phyloP scores from a whole-genome alignment of 2,113 vertebrate species.

The Xyrauchen texanus region DNA sequence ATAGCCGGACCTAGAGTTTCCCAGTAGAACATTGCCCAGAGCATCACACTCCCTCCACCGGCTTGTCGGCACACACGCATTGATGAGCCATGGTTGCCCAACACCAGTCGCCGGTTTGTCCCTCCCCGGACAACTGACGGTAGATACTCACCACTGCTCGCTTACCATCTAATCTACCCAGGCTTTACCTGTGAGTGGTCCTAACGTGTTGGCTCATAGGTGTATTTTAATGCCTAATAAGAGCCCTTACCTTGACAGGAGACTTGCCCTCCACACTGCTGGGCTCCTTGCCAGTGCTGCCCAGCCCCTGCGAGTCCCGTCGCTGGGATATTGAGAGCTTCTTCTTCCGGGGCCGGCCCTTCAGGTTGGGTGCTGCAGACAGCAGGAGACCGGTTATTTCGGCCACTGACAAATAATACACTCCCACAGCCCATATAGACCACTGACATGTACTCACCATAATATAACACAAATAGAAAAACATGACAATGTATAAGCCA shows the following conservation, averaged over 20 bases:
- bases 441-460: constrained; percentile 14
- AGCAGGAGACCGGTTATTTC: constrained; percentile 53
- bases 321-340: constrained; percentile 80
- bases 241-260: constrained; percentile 80
- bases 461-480: constrained; percentile 6
- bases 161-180: no score
- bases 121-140: no score
- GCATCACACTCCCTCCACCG: no score
- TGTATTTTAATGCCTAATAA: constrained; percentile 35
- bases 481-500: neutral
- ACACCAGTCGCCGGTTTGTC: no score
- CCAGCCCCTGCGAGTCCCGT: constrained; percentile 80
- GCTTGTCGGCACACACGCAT: no score
- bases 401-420: constrained; percentile 35
- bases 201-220: no score
- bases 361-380: constrained; percentile 88
- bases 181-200: no score
- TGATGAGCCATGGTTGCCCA: no score
- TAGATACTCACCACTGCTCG: no score
- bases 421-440: constrained; percentile 8
- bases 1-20: no score
- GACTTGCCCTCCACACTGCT: constrained; percentile 81
- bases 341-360: constrained; percentile 91
- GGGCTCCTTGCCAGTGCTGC: constrained; percentile 78
- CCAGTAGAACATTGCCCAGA: no score